Base-by-base conservation (phyloP, 2,888 invertebrate species). In the Sepiola atlantica region DNA sequence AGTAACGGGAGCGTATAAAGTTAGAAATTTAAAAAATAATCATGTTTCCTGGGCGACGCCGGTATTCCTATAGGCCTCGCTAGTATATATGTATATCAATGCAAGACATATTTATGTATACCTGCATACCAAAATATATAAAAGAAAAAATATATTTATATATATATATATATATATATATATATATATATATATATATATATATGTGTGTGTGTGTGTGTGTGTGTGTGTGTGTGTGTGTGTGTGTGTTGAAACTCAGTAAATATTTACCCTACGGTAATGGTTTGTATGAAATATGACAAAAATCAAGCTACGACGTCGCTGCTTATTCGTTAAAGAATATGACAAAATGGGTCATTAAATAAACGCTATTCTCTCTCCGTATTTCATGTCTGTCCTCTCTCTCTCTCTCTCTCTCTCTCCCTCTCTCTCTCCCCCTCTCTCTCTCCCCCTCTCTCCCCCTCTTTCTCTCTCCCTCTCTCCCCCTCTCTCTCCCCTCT, bases 271-370 rank as follows among this genome's bases (percentile, higher is more conserved):
- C 77, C 18, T n/a, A n/a, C 32, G 77, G 77, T n/a, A n/a, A 77
- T 77, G 16, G 77, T 77, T 77, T 77, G 77, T 77, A 32, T 18
- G 14, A n/a, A 77, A 77, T 77, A n/a, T 77, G 77, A 77, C 77
- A 77, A 77, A 45, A 77, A 77, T 77, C 77, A 77, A 77, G n/a
- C n/a, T 45, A 45, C 45, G n/a, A 77, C n/a, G 77, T n/a, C 77
- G n/a, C n/a, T 77, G 77, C n/a, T 77, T 77, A n/a, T 77, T 77
- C 77, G n/a, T 32, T n/a, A n/a, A 77, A 77, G n/a, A 32, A 16
- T n/a, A 77, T n/a, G 16, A 77, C 77, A 77, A 77, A 77, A 77
- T n/a, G 77, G n/a, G 77, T 77, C 77, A 77, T 77, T 77, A 77
- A 77, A 77, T 77, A 77, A 77, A 77, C 77, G 77, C 16, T 77